Evolutionary conservation across 1,140 invertebrate genomes (phyloP).

Genomic region (Lerema accius): DNA sequence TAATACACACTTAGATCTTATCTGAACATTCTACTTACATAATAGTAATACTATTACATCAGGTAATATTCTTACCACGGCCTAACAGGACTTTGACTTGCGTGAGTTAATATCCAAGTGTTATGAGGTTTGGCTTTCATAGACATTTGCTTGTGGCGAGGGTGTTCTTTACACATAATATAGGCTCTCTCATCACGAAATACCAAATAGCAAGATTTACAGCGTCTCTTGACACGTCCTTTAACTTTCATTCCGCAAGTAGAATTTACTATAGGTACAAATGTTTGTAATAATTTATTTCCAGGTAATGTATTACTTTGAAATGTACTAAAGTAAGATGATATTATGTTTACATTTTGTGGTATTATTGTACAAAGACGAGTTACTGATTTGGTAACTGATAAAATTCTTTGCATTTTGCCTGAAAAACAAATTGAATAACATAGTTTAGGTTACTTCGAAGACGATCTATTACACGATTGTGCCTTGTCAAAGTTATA

Average conservation of each 20-base stretch:
- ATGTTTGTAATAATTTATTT: constrained; percentile 51
- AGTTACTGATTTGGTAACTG: constrained; percentile 44
- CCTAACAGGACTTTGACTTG: constrained; percentile 85
- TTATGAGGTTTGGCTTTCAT: constrained; percentile 85
- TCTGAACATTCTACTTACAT: constrained; percentile 30
- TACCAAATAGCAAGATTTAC: constrained; percentile 90
- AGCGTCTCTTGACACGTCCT: constrained; percentile 80
- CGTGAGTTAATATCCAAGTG: constrained; percentile 89
- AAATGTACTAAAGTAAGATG: constrained; percentile 50
- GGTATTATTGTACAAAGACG: constrained; percentile 8
- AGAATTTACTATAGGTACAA: constrained; percentile 50
- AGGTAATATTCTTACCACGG: constrained; percentile 83
- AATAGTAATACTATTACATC: no score
- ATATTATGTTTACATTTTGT: constrained; percentile 4
- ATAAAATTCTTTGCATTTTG: constrained; percentile 62
- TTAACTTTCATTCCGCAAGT: constrained; percentile 69
- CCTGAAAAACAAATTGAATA: constrained; percentile 38
- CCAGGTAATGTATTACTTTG: constrained; percentile 40
- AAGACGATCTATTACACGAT: neutral
- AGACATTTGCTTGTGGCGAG: constrained; percentile 91
- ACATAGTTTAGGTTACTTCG: neutral
- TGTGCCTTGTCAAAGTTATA: no score
- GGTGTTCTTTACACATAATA: constrained; percentile 89
- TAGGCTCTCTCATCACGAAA: constrained; percentile 86
- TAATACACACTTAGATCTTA: neutral